Percentiles rank a stretch among this genome's conserved stretches.
These are phyloP conservation scores for Platyrinchus mystaceus DNA, from an alignment of 2,797 vertebrate genomes.

Conservation along the genomic window DNA sequence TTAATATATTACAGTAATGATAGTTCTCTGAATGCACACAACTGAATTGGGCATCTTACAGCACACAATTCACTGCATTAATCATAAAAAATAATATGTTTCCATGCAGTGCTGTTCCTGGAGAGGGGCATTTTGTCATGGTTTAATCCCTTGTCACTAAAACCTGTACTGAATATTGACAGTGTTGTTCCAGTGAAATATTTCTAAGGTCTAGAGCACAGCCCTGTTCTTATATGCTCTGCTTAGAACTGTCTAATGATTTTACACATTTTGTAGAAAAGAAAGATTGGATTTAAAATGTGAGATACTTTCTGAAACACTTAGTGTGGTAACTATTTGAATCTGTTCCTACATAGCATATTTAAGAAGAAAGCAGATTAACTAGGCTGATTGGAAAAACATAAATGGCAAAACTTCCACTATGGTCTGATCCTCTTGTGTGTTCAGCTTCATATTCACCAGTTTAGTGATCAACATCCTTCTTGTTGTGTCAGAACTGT, in stretches of 20 bases:
- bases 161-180: not conserved
- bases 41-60: not conserved
- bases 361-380: not conserved
- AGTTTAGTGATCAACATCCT: not conserved
- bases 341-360: not conserved
- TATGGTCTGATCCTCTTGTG: not conserved
- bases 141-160: not conserved
- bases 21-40: not conserved
- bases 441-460: not conserved
- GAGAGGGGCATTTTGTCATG: not conserved
- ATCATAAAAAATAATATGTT: not conserved
- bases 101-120: not conserved
- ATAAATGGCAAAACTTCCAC: not conserved
- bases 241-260: not conserved
- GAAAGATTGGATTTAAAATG: not conserved
- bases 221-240: not conserved
- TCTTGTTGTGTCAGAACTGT: not conserved
- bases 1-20: not conserved
- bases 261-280: not conserved
- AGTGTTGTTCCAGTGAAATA: not conserved
- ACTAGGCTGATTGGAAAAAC: not conserved
- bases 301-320: not conserved
- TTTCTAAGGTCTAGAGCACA: not conserved
- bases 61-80: not conserved
- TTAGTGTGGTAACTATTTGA: not conserved